Base-by-base conservation (phyloP, 2,797 vertebrate species). In the Sebastiscus tertius region DNA sequence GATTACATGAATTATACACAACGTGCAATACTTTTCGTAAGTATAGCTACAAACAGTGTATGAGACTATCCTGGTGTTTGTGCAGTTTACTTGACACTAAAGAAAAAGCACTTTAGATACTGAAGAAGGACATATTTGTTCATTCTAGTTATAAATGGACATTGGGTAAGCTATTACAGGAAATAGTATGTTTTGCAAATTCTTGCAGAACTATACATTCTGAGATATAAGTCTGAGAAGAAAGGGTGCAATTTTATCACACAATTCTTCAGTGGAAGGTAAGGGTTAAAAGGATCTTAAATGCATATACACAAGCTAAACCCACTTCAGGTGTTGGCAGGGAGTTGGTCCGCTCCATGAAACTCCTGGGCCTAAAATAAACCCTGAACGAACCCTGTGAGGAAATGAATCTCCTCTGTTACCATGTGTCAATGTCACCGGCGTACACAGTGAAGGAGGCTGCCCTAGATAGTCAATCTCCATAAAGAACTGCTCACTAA, bases 391-490 rank as follows among this genome's bases (percentile, higher is more conserved):
- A 74, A 29, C 75, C 72, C 73, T 39, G 69, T 56, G 84, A 86
- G 88, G 80, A 90, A 91, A 89, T 70, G 54, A 89, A 71, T 90
- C 73, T 86, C 79, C 82, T 86, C 82, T 78, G 59, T 83, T 89
- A 36, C 81, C 58, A 81, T 88, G 88, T 88, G 80, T 91, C 89
- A 92, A 88, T 89, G 86, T 89, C 89, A 86, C 31, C 4, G 26
- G 10, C n/a, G 31, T 67, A 61, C 81, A 79, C 81, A 63, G 76
- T 63, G 64, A 79, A 79, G 74, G 80, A 88, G 82, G 81, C 74
- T 87, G 89, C 81, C 91, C 90, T 90, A 91, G 75, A 87, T 87
- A 88, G 80, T 90, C 83, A 89, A 73, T 88, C 86, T 89, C 81
- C 83, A 85, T 88, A 83, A 85, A 91, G 83, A 84, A 72, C 75